Base-by-base conservation (phyloP, 2,797 vertebrate genomes). In the Momotus momota region DNA sequence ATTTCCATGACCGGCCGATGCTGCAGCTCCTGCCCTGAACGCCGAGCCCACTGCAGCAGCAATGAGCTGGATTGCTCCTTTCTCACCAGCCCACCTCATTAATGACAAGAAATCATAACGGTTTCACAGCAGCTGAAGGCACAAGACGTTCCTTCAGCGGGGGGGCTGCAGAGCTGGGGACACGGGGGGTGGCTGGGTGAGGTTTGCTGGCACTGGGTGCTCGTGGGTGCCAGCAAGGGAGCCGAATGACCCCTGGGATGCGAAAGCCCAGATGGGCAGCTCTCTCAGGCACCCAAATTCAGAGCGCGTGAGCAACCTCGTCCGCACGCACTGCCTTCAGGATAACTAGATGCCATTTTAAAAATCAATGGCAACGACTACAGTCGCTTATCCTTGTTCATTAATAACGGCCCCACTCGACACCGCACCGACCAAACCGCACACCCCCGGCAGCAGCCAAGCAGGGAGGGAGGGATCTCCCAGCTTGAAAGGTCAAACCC, bases 251-350 rank as follows among this genome's bases (percentile, higher is more conserved):
- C 27, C 3, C 15, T 1, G 41, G 67, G 57, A 55, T 55, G 81
- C 25, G 18, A 49, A 35, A 78, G 46, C 40, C 55, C 51, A 18
- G 31, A 14, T 0, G 12, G 61, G 61, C 40, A 45, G 71, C 40
- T 52, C 14, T 8, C 27, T 35, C 35, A 23, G 54, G 45, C 70
- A 35, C 31, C 17, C 43, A 4, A 49, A 77, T 10, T 12, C 72
- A 12, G 18, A 6, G 20, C 2, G 9, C 51, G n/a, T 0, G 1
- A 0, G 3, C 8, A 4, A 18, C 40, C n/a, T n/a, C 1, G 5
- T 14, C 86, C 12, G 35, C 12, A 0, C 4, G 0, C 7, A 73
- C 85, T 81, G 80, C 77, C 88, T 45, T 20, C 62, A 3, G 82
- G 77, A 90, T 90, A 73, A 95, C 86, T 55, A 66, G 52, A 35